Evolutionary conservation across 2,113 vertebrate species (phyloP).

Genomic region (Oophaga pumilio): DNA sequence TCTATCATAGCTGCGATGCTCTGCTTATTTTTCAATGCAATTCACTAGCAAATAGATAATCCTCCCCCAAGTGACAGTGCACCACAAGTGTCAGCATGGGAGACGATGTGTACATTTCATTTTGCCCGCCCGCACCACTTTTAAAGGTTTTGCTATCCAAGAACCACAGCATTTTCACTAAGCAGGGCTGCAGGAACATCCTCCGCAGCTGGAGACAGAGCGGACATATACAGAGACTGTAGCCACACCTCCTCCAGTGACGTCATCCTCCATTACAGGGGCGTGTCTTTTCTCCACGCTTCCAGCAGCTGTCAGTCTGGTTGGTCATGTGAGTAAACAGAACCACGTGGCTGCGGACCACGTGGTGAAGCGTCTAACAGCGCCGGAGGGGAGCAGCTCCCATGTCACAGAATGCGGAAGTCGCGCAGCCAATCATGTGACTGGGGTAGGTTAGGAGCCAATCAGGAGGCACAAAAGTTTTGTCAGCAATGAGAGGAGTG

Average conservation of each 20-base stretch:
- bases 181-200: not conserved
- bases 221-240: not conserved
- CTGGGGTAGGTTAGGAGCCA: not conserved
- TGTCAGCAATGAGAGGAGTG: not conserved
- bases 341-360: conserved; percentile 24
- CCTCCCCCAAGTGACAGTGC: too few relatives aligned
- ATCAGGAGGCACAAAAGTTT: not conserved
- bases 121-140: not conserved
- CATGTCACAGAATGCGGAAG: not conserved
- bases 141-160: not conserved
- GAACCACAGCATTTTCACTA: not conserved
- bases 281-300: not conserved
- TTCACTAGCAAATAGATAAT: too few relatives aligned
- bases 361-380: not conserved
- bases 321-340: conserved; percentile 41
- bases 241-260: not conserved
- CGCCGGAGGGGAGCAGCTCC: too few relatives aligned
- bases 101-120: not conserved
- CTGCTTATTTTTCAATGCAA: too few relatives aligned
- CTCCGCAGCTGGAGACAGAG: not conserved
- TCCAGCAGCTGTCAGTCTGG: conserved; percentile 20
- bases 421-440: not conserved
- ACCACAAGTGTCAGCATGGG: too few relatives aligned
- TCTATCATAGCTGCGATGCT: too few relatives aligned
- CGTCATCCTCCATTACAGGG: not conserved